These are phyloP conservation scores for Pogonocichla stellata DNA, from an alignment of 2,113 vertebrate genomes.

Conservation along the genomic window DNA sequence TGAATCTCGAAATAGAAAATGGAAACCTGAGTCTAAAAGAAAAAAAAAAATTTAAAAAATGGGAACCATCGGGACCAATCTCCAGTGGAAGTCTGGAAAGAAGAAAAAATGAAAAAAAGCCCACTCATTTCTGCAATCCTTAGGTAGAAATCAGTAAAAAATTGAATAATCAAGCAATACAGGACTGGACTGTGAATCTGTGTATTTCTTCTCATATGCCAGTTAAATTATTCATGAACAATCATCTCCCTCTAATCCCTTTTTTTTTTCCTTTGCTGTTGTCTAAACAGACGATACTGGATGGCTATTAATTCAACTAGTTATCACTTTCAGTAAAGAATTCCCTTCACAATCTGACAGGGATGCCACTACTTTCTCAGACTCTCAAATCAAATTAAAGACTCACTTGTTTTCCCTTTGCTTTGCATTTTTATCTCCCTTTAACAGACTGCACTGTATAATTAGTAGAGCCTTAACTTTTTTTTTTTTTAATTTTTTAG, in stretches of 20 bases:
- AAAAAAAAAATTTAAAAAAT: too few relatives aligned
- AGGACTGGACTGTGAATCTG: background rate
- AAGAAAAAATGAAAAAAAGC: background rate
- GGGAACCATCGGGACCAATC: background rate
- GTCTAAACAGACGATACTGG: background rate
- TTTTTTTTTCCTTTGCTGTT: background rate
- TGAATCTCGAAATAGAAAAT: background rate
- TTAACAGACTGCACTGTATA: background rate
- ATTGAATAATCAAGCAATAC: background rate
- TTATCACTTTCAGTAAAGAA: constrained; percentile 32
- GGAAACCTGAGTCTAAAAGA: background rate
- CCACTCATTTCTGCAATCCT: background rate
- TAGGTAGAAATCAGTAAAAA: background rate
- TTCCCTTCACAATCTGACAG: background rate
- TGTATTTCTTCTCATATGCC: background rate
- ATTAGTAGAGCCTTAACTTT: background rate
- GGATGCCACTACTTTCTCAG: background rate
- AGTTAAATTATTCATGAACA: constrained; percentile 17
- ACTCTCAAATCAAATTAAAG: constrained; percentile 18
- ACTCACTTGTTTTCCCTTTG: background rate
- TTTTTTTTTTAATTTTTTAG: background rate
- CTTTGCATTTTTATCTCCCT: constrained; percentile 38
- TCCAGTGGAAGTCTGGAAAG: background rate
- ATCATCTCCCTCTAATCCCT: background rate
- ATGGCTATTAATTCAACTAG: constrained; percentile 15